Percentiles rank a stretch among this genome's conserved stretches.
Conservation (phyloP, 2,113 vertebrate genomes). For the Noctilio leporinus region DNA sequence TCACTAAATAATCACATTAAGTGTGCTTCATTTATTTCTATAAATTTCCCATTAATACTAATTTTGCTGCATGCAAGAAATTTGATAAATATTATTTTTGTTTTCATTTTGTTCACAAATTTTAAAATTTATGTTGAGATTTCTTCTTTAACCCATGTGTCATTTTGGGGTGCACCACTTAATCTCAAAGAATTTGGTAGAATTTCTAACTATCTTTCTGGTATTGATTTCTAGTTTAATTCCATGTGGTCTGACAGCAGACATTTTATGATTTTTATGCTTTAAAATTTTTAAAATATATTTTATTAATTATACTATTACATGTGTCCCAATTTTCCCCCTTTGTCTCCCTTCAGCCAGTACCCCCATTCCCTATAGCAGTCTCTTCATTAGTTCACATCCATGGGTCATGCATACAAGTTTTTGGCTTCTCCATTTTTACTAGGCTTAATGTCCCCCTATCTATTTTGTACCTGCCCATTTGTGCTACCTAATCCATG, state of each 20-base stretch:
- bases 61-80: not conserved
- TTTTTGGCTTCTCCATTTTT: no score
- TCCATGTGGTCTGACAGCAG: not conserved
- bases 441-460: no score
- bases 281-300: not conserved
- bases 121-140: no score
- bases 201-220: not conserved
- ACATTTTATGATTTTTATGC: not conserved
- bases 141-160: not conserved
- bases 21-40: not conserved
- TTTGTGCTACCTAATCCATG: no score
- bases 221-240: not conserved
- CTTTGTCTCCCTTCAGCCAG: no score
- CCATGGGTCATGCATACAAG: no score
- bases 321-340: no score
- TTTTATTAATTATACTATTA: no score
- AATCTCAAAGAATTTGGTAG: not conserved
- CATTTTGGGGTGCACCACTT: not conserved
- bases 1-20: not conserved
- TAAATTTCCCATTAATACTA: not conserved
- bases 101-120: no score
- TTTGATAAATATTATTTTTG: not conserved
- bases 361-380: no score
- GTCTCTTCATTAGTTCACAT: no score
- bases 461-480: no score